These are phyloP conservation scores for Notiomystis cincta DNA, from an alignment of 2,113 vertebrate genomes.

Conservation along the genomic window DNA sequence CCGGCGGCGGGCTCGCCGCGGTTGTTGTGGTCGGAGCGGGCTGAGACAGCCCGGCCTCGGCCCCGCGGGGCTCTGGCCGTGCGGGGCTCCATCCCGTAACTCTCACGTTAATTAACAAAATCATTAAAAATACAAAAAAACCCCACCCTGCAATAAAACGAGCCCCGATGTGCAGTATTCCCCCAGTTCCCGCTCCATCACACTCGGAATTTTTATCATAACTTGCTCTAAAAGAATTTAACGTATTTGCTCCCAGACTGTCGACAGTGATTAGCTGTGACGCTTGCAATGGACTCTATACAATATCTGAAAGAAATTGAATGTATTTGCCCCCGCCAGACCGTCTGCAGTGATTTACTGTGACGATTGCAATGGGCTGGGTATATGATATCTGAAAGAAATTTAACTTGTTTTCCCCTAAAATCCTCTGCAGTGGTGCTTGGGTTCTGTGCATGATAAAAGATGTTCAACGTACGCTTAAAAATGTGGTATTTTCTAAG, in stretches of 20 bases:
- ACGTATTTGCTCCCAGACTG: not conserved
- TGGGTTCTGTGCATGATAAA: not conserved
- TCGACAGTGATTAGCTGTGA: not conserved
- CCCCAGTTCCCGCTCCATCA: not conserved
- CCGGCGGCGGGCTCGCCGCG: not conserved
- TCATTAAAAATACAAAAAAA: not conserved
- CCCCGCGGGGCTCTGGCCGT: not conserved
- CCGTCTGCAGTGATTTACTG: not conserved
- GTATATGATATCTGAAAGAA: not conserved
- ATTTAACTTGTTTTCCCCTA: not conserved
- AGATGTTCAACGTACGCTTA: rapidly evolving
- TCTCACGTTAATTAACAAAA: not conserved
- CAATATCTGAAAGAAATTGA: not conserved
- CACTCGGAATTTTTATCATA: not conserved
- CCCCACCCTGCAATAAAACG: not conserved
- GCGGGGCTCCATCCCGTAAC: not conserved
- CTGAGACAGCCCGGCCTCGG: not conserved
- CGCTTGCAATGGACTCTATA: not conserved
- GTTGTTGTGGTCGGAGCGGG: not conserved
- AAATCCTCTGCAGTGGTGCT: not conserved
- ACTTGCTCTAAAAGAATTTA: not conserved
- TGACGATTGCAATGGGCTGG: not conserved
- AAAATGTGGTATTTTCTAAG: not conserved
- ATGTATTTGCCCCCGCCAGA: not conserved
- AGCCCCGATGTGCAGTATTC: not conserved